Evolutionary conservation across 2,888 invertebrate species (phyloP), one percentile per base, ranked within the genome.

Genomic region (Sphinx pinastri): DNA sequence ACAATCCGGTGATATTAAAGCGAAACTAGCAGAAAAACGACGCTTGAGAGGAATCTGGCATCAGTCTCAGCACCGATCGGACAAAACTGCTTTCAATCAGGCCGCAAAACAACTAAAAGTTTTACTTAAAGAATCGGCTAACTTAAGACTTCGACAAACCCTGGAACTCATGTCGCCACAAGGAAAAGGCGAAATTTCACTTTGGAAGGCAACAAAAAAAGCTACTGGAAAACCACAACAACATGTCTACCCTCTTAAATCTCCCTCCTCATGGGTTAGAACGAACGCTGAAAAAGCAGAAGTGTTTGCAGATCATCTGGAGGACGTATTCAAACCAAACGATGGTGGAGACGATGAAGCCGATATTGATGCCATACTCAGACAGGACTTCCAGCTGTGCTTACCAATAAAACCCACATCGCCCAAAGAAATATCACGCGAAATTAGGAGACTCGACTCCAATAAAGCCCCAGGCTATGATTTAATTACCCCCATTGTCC

Each of bases 41-140:
- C 70, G 74, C 13, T 63, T 75, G 12, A 52, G 76, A 0, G 54
- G 75, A 45, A 57, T 75, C 8, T 76, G 76, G 74, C 76, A 69
- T 14, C 63, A 45, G 59, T 54, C 55, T 14, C 67, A 76, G 51
- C 68, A 59, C 12, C 7, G 13, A 1, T 2, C 7, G 12, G 70
- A 74, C 51, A 71, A 71, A 25, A 57, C 68, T 0, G 25, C 25
- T 2, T 25, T 25, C 25, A 25, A 25, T 25, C 25, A 2, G 25
- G 25, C 25, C 25, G 25, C 25, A 2, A 25, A 25, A 25, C 25
- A 25, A 25, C 25, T 25, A 2, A 25, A 25, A 25, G 25, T 25
- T 25, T 2, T 25, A 25, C 25, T 25, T 25, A 25, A 25, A 25
- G 25, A 25, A 25, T 25, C 25, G 2, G 1, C 25, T 25, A 25